Base-by-base conservation (phyloP, 2,888 invertebrate genomes). In the Drosophila tripunctata region DNA sequence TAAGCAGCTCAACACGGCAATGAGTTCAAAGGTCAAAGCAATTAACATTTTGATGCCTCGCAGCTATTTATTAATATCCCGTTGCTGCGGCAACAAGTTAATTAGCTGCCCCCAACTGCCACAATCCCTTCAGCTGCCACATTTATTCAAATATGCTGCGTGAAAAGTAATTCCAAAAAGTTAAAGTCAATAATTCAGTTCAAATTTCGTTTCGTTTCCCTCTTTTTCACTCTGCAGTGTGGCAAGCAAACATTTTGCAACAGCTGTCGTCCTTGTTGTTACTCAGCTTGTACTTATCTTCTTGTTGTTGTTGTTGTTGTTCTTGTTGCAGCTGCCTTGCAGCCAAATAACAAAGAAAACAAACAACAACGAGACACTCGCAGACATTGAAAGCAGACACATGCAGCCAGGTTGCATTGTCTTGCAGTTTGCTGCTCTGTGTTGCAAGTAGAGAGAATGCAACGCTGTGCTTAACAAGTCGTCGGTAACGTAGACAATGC, bases 401-500 rank as follows among this genome's bases (percentile, higher is more conserved):
- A 64, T 68, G 67, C 40, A 14, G 6, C n/a, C 38, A 56, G 51
- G 51, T 21, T 30, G 31, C 44, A 70, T 70, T 70, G 60, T 71
- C 38, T 52, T 69, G 38, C 48, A 27, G 68, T 41, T 21, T 33
- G 41, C 27, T 33, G 41, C 27, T 40, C 27, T 56, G 41, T 45
- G 52, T 48, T 68, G 68, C 74, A 64, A 57, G 54, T 22, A 50
- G 52, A 17, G 52, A 17, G 44, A 60, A 55, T 72, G 76, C 75
- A 67, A 55, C 47, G 76, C 64, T 69, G 65, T 73, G 73, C 73
- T 73, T 69, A 73, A 73, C 73, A 75, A 73, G 65, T 73, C 61
- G 75, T 43, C 75, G 62, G 10, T n/a, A n/a, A n/a, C 52, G 45
- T 27, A 74, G 71, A 75, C 71, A 74, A 75, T 71, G 63, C 76